These are phyloP conservation scores for Drosophila parvula DNA, from an alignment of 1,140 invertebrate species.

Conservation along the genomic window DNA sequence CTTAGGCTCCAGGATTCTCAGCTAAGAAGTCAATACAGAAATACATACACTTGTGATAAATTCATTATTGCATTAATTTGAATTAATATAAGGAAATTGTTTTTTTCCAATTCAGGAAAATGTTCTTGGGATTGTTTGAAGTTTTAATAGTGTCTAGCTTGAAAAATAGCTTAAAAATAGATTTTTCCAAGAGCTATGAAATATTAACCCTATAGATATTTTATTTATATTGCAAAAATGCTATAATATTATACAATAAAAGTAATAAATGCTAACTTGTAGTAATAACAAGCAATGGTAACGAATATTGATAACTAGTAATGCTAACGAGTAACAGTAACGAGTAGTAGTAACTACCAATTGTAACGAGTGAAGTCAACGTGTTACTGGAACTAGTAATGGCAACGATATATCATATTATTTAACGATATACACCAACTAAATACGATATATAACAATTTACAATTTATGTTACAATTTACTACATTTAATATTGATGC, in stretches of 20 bases:
- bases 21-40: neutral
- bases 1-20: neutral
- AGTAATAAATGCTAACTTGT: neutral
- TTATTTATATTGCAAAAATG: too few species aligned
- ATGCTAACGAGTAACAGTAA: neutral
- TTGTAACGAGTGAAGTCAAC: neutral
- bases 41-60: neutral
- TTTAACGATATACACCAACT: too few species aligned
- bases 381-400: neutral
- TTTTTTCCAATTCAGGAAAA: too few species aligned
- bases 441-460: too few species aligned
- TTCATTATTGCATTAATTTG: neutral
- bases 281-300: neutral
- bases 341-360: neutral
- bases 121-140: neutral
- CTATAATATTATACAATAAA: too few species aligned
- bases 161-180: neutral
- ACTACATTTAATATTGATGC: too few species aligned
- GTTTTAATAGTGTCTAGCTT: neutral
- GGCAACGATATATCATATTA: too few species aligned
- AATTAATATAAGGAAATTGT: neutral
- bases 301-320: neutral
- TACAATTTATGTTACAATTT: too few species aligned
- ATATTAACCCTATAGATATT: too few species aligned
- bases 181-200: neutral